These are phyloP conservation scores for Heterohyrax brucei DNA, from an alignment of 2,797 vertebrate species.

Conservation along the genomic window DNA sequence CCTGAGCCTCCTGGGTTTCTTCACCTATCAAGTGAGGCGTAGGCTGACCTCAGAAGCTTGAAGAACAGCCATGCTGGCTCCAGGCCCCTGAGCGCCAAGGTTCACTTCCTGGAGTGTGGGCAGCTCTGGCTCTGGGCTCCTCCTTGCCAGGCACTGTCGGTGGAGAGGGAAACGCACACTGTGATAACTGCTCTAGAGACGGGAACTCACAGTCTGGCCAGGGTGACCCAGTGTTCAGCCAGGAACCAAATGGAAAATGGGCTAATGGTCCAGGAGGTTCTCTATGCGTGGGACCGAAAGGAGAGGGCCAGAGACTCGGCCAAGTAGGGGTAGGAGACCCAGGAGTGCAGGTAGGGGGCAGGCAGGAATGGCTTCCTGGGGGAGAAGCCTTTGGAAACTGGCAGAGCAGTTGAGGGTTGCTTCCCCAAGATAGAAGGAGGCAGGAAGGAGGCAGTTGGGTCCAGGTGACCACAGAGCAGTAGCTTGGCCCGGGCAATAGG, in stretches of 20 bases:
- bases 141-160: constrained; percentile 53
- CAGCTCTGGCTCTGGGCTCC: constrained; percentile 47
- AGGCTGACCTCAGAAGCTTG: background rate
- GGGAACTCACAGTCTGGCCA: constrained; percentile 57
- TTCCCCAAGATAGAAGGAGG: constrained; percentile 85
- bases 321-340: constrained; percentile 49
- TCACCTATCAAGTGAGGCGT: background rate
- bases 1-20: background rate
- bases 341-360: background rate
- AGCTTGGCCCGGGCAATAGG: constrained; percentile 77
- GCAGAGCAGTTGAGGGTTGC: constrained; percentile 75
- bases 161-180: constrained; percentile 5
- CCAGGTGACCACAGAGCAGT: constrained; percentile 88
- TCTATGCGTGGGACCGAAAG: constrained; percentile 67
- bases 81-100: background rate
- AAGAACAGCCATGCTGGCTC: constrained; percentile 6
- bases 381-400: constrained; percentile 83
- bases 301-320: constrained; percentile 31
- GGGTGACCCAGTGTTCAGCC: constrained; percentile 84
- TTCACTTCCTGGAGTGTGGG: constrained; percentile 55
- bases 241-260: constrained; percentile 85
- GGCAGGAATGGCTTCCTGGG: constrained; percentile 74
- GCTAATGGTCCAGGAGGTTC: constrained; percentile 75
- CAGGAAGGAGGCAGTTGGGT: constrained; percentile 87
- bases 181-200: constrained; percentile 61